Evolutionary conservation across 1,140 invertebrate species (phyloP).

Genomic region (Cyclina sinensis): DNA sequence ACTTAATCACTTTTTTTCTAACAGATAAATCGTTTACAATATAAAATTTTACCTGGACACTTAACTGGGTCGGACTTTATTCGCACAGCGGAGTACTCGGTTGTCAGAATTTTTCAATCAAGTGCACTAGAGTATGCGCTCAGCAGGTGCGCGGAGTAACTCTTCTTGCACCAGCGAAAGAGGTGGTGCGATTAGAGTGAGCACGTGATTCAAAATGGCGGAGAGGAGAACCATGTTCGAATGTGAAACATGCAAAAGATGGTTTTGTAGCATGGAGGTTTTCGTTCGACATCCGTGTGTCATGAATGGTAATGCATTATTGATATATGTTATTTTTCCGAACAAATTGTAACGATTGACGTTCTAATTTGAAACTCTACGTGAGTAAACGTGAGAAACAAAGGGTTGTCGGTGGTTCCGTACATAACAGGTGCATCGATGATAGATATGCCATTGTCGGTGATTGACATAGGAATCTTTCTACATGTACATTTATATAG

Average conservation of each 20-base stretch:
- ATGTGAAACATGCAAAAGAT: neutral
- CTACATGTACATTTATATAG: too few species aligned
- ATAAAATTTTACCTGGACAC: too few species aligned
- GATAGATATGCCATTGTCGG: too few species aligned
- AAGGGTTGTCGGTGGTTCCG: too few species aligned
- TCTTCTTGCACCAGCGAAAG: neutral
- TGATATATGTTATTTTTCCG: neutral
- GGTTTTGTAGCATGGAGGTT: neutral
- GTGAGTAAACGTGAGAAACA: too few species aligned
- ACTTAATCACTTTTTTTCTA: too few species aligned
- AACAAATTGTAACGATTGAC: neutral
- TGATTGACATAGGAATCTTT: too few species aligned
- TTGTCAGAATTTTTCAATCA: neutral
- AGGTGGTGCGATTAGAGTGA: neutral
- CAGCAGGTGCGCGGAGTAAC: conserved; percentile 2
- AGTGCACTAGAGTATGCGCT: neutral
- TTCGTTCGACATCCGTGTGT: neutral
- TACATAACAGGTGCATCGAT: too few species aligned
- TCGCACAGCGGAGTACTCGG: neutral
- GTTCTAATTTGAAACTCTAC: too few species aligned
- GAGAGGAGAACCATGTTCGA: neutral
- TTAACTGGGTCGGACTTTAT: neutral
- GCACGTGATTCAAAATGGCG: neutral
- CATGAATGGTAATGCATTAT: neutral
- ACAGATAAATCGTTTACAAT: too few species aligned